Evolutionary conservation across 2,113 vertebrate species (phyloP).

Genomic region (Danionella cerebrum): DNA sequence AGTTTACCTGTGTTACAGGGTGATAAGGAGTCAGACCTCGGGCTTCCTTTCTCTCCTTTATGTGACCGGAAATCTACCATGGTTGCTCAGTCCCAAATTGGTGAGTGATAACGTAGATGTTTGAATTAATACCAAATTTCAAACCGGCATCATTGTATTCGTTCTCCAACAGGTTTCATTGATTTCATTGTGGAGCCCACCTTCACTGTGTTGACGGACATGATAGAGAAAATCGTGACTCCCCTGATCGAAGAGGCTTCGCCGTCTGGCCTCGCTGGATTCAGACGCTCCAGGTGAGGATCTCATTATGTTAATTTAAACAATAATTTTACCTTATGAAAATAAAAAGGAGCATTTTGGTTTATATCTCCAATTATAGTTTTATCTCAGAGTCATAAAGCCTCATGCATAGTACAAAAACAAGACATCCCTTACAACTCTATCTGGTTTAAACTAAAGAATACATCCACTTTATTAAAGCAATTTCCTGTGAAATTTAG

Average conservation of each 20-base stretch:
- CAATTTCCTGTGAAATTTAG: no score
- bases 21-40: slow-evolving; percentile 87
- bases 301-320: no score
- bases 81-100: slow-evolving; percentile 87
- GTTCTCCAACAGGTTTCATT: slow-evolving; percentile 76
- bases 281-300: slow-evolving; percentile 77
- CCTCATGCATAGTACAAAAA: no score
- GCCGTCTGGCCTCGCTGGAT: slow-evolving; percentile 56
- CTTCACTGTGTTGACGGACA: slow-evolving; percentile 86
- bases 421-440: no score
- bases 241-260: slow-evolving; percentile 78
- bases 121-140: not conserved
- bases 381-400: no score
- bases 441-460: no score
- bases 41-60: slow-evolving; percentile 87
- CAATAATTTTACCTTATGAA: no score
- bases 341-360: no score
- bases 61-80: slow-evolving; percentile 90
- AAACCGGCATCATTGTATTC: not conserved
- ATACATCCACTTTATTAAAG: no score
- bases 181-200: slow-evolving; percentile 98
- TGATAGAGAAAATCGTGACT: slow-evolving; percentile 86
- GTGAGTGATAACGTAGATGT: slow-evolving; percentile 56
- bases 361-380: no score
- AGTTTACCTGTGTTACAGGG: slow-evolving; percentile 66